Evolutionary conservation across 2,888 invertebrate genomes (phyloP).

Genomic region (Metopia argyrocephala): DNA sequence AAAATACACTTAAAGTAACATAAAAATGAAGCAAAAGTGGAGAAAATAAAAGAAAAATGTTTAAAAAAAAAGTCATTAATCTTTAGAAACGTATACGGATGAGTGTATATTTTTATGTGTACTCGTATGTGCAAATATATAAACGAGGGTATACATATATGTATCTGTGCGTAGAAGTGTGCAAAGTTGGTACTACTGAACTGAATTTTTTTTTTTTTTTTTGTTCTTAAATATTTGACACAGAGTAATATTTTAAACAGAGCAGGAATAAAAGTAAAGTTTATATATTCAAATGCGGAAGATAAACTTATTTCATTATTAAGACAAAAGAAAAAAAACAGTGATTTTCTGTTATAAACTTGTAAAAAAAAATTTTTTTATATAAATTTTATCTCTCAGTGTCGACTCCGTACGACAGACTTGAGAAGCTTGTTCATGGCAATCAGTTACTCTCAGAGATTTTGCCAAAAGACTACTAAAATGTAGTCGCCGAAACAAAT

Average conservation of each 20-base stretch:
- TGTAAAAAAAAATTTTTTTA: no score
- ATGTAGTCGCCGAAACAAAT: no score
- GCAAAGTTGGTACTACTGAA: conserved; percentile 42
- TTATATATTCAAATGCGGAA: conserved; percentile 41
- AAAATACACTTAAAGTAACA: not conserved
- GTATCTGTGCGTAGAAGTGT: not conserved
- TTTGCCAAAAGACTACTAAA: no score
- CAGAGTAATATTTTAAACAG: conserved; percentile 50
- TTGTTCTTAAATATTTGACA: conserved; percentile 48
- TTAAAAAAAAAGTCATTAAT: conserved; percentile 49
- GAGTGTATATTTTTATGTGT: no score
- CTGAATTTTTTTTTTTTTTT: conserved; percentile 39
- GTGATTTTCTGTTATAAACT: no score
- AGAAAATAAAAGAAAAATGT: conserved; percentile 12
- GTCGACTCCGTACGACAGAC: no score
- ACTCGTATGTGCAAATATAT: no score
- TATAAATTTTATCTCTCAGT: no score
- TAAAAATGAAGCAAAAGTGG: conserved; percentile 11
- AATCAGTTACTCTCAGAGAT: no score
- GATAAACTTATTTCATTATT: conserved; percentile 35
- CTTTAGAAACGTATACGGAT: not conserved
- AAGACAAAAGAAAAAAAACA: not conserved
- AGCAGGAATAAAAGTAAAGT: conserved; percentile 9
- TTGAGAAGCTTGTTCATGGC: no score
- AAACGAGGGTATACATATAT: no score